phyloP scores from a whole-genome alignment of 2,888 invertebrate genomes.

The Orthosia incerta region DNA sequence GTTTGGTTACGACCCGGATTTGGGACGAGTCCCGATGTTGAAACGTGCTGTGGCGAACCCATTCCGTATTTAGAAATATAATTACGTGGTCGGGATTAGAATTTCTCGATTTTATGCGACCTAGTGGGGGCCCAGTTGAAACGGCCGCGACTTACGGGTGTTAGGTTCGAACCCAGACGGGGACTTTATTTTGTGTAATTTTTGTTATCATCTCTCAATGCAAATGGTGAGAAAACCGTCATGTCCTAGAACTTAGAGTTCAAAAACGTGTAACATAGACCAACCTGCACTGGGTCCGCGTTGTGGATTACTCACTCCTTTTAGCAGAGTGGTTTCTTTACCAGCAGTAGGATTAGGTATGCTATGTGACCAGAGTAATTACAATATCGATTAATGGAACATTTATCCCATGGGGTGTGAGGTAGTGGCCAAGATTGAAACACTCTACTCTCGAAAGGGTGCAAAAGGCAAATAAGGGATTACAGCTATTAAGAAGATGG shows the following conservation, averaged over 20 bases:
- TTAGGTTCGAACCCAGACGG: neutral
- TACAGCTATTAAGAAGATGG: constrained; percentile 36
- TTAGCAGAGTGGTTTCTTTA: neutral
- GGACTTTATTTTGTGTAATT: neutral
- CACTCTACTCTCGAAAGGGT: constrained; percentile 17
- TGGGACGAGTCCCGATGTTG: constrained; percentile 42
- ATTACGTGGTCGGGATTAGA: constrained; percentile 24
- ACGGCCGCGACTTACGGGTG: neutral
- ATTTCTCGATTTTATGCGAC: constrained; percentile 8
- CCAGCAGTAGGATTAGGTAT: neutral
- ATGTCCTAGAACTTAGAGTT: too few relatives aligned
- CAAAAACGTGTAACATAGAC: neutral
- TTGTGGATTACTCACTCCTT: neutral
- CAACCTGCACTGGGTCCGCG: neutral
- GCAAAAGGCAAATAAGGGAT: constrained; percentile 42
- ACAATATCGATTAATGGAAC: constrained; percentile 3
- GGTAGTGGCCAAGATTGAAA: constrained; percentile 9
- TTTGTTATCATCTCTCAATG: neutral
- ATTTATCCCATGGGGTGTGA: constrained; percentile 3
- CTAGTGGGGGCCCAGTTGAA: neutral
- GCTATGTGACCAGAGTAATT: neutral
- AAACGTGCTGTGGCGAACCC: constrained; percentile 38
- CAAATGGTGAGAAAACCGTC: too few relatives aligned
- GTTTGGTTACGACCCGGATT: constrained; percentile 58
- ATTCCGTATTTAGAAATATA: constrained; percentile 49